Evolutionary conservation across 2,888 invertebrate genomes (phyloP), one percentile per base, ranked within the genome.

Genomic region (Vanessa cardui): DNA sequence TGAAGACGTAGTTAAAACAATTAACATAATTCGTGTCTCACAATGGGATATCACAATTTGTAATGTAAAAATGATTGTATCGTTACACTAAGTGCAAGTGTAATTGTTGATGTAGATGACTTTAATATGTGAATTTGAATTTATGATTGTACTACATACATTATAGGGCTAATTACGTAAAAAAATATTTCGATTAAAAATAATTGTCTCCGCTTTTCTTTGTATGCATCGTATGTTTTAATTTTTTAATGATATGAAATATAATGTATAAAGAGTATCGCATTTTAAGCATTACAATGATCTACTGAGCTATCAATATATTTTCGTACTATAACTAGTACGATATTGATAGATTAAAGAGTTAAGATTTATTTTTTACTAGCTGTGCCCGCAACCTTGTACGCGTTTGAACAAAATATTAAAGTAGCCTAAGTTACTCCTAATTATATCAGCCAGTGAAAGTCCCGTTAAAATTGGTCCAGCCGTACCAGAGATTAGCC

Each of bases 31-130:
- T 50, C 33, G 26, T 58, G 16, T 54, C 31, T 26, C 31, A 31
- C 54, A 54, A 54, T 54, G n/a, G 54, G n/a, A 54, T 54, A 54
- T 54, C 31, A 54, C 54, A 54, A 54, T 54, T 31, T 44, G 58
- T 58, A 64, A 64, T 64, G 44, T 64, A 58, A 58, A 59, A 58
- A 64, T 64, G 50, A 64, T 64, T 58, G 50, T 18, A 49, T 39
- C 44, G 58, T 64, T 63, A 64, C 50, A 50, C 26, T 64, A 50
- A 58, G 58, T 64, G 44, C 58, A 26, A 39, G 8, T 26, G 31
- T 58, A 49, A 58, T 59, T 59, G 26, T 58, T 45, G 39, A 49
- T 58, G 49, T 44, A 58, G 58, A 64, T 50, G 49, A 45, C 58
- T 21, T 8, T 54, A 31, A 9, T 15, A 7, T 49, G 26, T 18